Conservation (phyloP, 2,888 invertebrate genomes). For the Tubiluchus corallicola region DNA sequence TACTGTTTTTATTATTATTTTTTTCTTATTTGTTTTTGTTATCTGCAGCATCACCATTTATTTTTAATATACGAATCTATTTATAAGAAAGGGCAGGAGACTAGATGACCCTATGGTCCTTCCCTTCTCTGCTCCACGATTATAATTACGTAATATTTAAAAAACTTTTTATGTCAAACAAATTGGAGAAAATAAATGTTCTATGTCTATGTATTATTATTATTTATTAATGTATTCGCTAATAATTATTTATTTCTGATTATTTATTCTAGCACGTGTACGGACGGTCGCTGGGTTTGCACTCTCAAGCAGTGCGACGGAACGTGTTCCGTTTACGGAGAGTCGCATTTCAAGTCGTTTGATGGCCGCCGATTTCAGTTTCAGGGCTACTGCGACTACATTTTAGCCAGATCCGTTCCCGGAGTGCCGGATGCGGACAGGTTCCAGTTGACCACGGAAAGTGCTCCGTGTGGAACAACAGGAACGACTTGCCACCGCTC, state of each 20-base stretch:
- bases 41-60: too few species aligned
- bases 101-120: too few species aligned
- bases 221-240: not conserved
- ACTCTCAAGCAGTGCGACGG: conserved; percentile 50
- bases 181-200: too few species aligned
- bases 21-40: too few species aligned
- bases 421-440: conserved; percentile 6
- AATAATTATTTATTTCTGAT: not conserved
- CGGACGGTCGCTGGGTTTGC: conserved; percentile 63
- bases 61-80: too few species aligned
- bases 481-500: conserved; percentile 76
- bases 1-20: too few species aligned
- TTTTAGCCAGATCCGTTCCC: conserved; percentile 44
- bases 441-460: conserved; percentile 57
- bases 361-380: conserved; percentile 62
- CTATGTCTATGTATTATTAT: too few species aligned
- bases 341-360: conserved; percentile 71
- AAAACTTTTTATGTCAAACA: too few species aligned
- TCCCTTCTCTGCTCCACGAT: too few species aligned
- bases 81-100: too few species aligned
- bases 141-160: too few species aligned
- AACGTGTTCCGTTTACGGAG: conserved; percentile 68
- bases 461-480: conserved; percentile 64
- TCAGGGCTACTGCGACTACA: conserved; percentile 71
- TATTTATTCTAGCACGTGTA: conserved; percentile 19